Evolutionary conservation across 1,140 invertebrate species (phyloP).

Genomic region (Bombus superbus): DNA sequence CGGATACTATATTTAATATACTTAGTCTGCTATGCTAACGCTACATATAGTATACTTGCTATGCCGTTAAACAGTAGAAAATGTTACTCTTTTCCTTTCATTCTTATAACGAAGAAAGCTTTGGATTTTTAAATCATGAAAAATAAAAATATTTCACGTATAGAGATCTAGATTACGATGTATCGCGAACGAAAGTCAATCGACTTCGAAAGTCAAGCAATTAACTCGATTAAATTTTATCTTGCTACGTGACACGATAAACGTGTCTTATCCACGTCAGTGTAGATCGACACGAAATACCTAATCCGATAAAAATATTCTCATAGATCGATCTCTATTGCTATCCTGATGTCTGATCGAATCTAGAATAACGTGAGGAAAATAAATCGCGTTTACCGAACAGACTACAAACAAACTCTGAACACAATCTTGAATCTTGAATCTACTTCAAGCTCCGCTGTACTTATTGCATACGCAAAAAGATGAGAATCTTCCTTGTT

Average conservation of each 20-base stretch:
- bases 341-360: background rate
- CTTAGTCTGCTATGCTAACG: no score
- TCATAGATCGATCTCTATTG: background rate
- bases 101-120: no score
- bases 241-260: constrained; percentile 26
- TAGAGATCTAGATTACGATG: background rate
- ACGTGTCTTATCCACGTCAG: background rate
- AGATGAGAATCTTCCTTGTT: no score
- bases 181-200: background rate
- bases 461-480: no score
- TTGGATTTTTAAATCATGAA: background rate
- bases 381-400: background rate
- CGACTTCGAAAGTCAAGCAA: no score
- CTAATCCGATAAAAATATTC: no score
- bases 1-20: no score
- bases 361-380: background rate
- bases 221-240: background rate
- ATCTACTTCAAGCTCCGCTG: background rate
- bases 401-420: background rate
- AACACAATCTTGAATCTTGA: background rate
- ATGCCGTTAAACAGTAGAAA: no score
- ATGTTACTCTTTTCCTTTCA: no score
- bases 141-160: background rate
- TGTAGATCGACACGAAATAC: background rate
- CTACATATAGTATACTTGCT: no score